Evolutionary conservation across 2,113 vertebrate genomes (phyloP).

Genomic region (Tauraco erythrolophus): DNA sequence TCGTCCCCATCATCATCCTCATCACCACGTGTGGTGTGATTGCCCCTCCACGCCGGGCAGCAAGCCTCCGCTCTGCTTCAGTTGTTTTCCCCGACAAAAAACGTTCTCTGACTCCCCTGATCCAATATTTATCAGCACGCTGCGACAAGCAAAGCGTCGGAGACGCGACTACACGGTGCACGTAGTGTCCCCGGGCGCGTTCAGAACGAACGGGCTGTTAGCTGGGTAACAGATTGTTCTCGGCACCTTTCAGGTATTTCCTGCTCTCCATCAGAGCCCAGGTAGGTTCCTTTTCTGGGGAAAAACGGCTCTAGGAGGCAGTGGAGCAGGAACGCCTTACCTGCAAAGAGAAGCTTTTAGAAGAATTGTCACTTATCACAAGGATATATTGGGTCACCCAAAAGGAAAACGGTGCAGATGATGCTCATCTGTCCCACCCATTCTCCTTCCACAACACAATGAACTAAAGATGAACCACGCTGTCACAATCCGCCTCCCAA

Average conservation of each 20-base stretch:
- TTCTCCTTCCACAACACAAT: background rate
- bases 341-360: background rate
- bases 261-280: background rate
- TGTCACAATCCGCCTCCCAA: background rate
- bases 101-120: background rate
- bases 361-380: background rate
- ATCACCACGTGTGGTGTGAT: rapidly evolving
- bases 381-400: background rate
- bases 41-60: background rate
- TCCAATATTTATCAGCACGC: background rate
- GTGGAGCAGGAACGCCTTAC: rapidly evolving
- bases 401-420: background rate
- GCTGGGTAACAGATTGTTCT: background rate
- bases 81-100: background rate
- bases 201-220: background rate
- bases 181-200: background rate
- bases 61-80: background rate
- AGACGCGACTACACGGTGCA: rapidly evolving
- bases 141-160: background rate
- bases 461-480: background rate
- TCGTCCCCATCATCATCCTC: background rate
- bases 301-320: background rate
- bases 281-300: background rate
- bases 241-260: background rate
- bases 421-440: background rate